Base-by-base conservation (phyloP, 2,797 vertebrate species). In the Acipenser transmontanus region DNA sequence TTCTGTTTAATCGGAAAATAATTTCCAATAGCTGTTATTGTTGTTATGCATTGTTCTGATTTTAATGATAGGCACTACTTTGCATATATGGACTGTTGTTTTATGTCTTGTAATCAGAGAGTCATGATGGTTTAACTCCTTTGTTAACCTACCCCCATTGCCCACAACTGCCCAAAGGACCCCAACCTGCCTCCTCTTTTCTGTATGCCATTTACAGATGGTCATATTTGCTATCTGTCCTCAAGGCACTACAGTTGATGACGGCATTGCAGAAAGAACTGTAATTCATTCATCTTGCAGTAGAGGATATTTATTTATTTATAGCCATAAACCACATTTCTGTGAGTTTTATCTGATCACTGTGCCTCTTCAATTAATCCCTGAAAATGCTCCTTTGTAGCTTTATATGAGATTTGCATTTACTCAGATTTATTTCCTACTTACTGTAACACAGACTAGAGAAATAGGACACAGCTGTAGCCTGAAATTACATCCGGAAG, bases 361-460 rank as follows among this genome's bases (percentile, higher is more conserved):
- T 9, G 52, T 9, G n/a, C n/a, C 52, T 62, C 57, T 64, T 69
- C n/a, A 50, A 52, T 57, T 76, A 76, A 78, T 74, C 72, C 72
- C 9, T 68, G 62, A 51, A 34, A 12, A 12, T 67, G 72, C 63
- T 70, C 13, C 65, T 56, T 66, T 66, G 14, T 48, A 20, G 65
- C 66, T 65, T 66, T 66, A 59, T 13, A 51, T 17, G 50, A 34
- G 34, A 67, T 66, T 67, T 54, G 52, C 52, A 57, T 69, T 66
- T 66, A 11, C 50, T 62, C 47, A 66, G 47, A 51, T 61, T 66
- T 10, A 10, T 70, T 62, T 54, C 52, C 52, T 54, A 34, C 9
- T 17, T 59, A 59, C 57, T 59, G 57, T 17, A 13, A 6, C 7
- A 7, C 57, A 6, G 57, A 59, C 34, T 34, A 34, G 34, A 34